phyloP scores from a whole-genome alignment of 1,140 invertebrate genomes.

The Hylaeus anthracinus region DNA sequence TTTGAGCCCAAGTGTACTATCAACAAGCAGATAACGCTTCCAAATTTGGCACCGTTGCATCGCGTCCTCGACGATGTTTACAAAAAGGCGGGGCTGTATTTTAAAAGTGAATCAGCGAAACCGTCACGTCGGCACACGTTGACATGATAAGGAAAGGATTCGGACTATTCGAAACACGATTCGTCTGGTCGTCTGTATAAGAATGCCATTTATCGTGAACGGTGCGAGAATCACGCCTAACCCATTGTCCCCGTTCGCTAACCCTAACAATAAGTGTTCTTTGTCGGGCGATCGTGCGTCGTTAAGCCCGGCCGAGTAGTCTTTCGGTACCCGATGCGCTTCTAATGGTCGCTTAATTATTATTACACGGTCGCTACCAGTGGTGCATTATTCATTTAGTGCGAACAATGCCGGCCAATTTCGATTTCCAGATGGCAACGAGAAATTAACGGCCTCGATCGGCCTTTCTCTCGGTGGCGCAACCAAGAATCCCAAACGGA shows the following conservation, averaged over 20 bases:
- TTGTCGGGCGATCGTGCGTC: constrained; percentile 53
- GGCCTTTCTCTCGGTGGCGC: too few species aligned
- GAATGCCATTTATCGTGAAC: constrained; percentile 24
- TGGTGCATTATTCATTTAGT: constrained; percentile 27
- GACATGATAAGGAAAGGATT: not conserved
- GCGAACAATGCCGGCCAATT: constrained; percentile 20
- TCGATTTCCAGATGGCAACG: constrained; percentile 36
- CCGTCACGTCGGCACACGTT: not conserved
- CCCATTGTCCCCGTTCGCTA: constrained; percentile 59
- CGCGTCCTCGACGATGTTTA: not conserved
- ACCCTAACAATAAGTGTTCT: constrained; percentile 53
- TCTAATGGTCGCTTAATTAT: constrained; percentile 37
- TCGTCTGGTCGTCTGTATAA: not conserved
- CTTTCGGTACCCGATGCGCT: constrained; percentile 3
- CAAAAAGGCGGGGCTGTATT: not conserved
- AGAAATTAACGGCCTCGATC: constrained; percentile 1
- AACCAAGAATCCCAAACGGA: too few species aligned
- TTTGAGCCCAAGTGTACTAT: not conserved
- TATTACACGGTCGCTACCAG: constrained; percentile 14
- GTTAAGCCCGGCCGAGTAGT: constrained; percentile 30
- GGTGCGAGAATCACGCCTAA: constrained; percentile 36
- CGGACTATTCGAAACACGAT: not conserved
- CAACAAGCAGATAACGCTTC: constrained; percentile 1
- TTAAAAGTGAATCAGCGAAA: constrained; percentile 9
- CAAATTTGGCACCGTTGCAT: constrained; percentile 5